Evolutionary conservation across 1,140 invertebrate species (phyloP), one percentile per base, ranked within the genome.

Genomic region (Drosophila aff.): DNA sequence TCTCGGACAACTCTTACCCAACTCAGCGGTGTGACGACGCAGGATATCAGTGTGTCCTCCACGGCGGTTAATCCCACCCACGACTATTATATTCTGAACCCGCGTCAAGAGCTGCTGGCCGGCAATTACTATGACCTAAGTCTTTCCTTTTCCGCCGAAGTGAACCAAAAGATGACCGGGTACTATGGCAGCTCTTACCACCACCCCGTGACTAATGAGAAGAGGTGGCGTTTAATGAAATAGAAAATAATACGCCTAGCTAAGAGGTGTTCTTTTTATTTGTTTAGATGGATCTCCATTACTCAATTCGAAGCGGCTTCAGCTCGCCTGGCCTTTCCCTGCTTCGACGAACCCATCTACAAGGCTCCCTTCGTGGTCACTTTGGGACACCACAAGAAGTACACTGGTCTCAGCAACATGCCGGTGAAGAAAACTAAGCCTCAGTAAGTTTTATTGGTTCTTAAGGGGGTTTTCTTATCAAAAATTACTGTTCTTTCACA

Each of bases 281-380:
- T 8, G 15, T 46, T 10, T 15, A 90, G 85, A 7, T 91, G 59
- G 59, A 15, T 91, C 7, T 55, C 96, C 1, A 93, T 96, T 0
- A 98, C 97, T 0, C 98, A 99, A 89, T 98, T 99, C 89, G 96
- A 99, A 91, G 94, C 97, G 0, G 96, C 96, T 1, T 95, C 96
- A 79, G 98, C 98, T 0, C 94, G 98, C 43, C 94, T 96, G 50
- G 98, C 96, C 0, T 99, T 99, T 92, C 98, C 98, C 0, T 99
- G 98, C 93, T 99, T 99, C 89, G 98, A 99, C 92, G 98, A 99
- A 90, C 98, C 98, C 0, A 94, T 93, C 1, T 95, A 98, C 79
- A 99, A 99, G 91, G 97, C 98, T 0, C 96, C 94, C 5, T 99
- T 98, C 85, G 94, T 93, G 18, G 94, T 99, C 21, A 95, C 93